Base-by-base conservation (phyloP, 1,140 invertebrate species). In the Lamellibrachia luymesi region DNA sequence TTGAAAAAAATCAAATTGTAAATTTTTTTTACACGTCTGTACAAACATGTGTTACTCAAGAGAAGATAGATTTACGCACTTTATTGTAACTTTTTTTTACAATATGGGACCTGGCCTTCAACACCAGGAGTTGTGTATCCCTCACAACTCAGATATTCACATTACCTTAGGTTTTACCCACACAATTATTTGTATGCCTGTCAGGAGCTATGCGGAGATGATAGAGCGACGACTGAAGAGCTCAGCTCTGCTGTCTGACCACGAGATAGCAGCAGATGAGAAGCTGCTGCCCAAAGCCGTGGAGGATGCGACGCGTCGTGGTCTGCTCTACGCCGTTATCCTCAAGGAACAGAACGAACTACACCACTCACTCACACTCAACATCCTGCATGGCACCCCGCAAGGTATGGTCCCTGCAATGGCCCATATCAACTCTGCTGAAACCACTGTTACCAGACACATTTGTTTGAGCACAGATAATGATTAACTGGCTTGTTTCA, bases 311-410 rank as follows among this genome's bases (percentile, higher is more conserved):
- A 97, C 98, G 0, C 97, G 97, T 27, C 97, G 98, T 2, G 98
- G 98, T 10, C 98, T 98, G 94, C 96, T 99, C 0, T 99, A 98
- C 97, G 98, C 98, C 0, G 98, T 99, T 94, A 97, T 99, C 27
- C 97, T 99, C 1, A 98, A 97, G 95, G 97, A 97, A 1, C 97
- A 98, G 94, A 99, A 99, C 95, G 98, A 98, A 95, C 97, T 98
- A 94, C 97, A 98, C 94, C 97, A 97, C 94, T 99, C 98, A 93
- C 96, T 99, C 51, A 99, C 98, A 27, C 96, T 99, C 2, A 98
- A 99, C 95, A 98, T 99, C 94, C 96, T 99, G 38, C 98, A 99
- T 96, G 98, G 98, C 27, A 97, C 98, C 94, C 98, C 98, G 22
- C 98, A 99, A 97, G 98, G 98, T 98, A 97, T 95, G 96, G 92